Evolutionary conservation across 2,797 vertebrate genomes (phyloP).

Genomic region (Pipistrellus kuhlii): DNA sequence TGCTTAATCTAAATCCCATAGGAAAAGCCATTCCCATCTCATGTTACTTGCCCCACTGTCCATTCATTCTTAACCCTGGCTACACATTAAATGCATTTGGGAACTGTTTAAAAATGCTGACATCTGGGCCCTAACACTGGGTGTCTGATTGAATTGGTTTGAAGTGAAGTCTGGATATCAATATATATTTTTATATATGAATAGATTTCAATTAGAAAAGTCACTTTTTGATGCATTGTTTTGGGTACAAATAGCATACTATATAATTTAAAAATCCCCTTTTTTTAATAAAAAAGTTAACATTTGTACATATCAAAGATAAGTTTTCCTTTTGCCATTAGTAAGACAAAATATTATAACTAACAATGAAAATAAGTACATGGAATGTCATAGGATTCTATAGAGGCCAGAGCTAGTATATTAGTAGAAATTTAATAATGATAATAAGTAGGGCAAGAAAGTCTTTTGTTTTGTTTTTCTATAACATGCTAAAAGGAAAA

Average conservation of each 20-base stretch:
- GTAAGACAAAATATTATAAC: slow-evolving; percentile 19
- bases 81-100: neutral
- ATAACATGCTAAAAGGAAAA: slow-evolving; percentile 21
- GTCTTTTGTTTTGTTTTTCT: neutral
- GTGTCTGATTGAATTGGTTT: neutral
- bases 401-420: neutral
- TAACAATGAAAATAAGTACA: slow-evolving; percentile 44
- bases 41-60: too few relatives aligned
- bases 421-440: slow-evolving; percentile 35
- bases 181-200: neutral
- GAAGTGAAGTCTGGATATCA: neutral
- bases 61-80: neutral
- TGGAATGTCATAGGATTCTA: neutral
- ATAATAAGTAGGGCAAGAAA: neutral
- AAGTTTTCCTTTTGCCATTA: slow-evolving; percentile 33
- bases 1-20: neutral
- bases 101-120: neutral
- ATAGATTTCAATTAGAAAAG: neutral
- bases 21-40: neutral
- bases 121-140: neutral
- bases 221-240: slow-evolving; percentile 5
- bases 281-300: slow-evolving; percentile 6
- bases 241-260: neutral
- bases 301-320: slow-evolving; percentile 19
- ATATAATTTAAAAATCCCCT: neutral